Base-by-base conservation (phyloP, 2,888 invertebrate species). In the Tanytarsus gracilentus region DNA sequence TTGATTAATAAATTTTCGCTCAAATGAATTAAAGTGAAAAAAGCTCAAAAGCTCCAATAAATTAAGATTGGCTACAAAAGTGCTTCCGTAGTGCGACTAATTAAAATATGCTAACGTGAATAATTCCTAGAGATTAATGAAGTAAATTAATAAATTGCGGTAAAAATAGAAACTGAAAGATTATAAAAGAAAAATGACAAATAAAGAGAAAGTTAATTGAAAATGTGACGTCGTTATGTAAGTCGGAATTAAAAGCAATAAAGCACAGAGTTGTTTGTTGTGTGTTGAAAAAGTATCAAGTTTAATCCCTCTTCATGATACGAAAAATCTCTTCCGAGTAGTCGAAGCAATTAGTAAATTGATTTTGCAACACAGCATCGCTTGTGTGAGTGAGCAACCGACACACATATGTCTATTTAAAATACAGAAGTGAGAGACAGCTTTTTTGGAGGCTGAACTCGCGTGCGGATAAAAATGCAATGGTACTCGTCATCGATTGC, bases 211-310 rank as follows among this genome's bases (percentile, higher is more conserved):
- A 26, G 25, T 27, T 49, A 49, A 49, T 49, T 49, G 27, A 49
- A 49, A 49, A 25, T 49, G 49, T 49, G 44, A 44, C 44, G 44
- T n/a, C n/a, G n/a, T n/a, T n/a, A n/a, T n/a, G n/a, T n/a, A n/a
- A n/a, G n/a, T n/a, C n/a, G n/a, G n/a, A n/a, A n/a, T n/a, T n/a
- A n/a, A n/a, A n/a, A n/a, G n/a, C n/a, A n/a, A n/a, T n/a, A n/a
- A n/a, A n/a, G n/a, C n/a, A n/a, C n/a, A n/a, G n/a, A n/a, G 27
- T 49, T 27, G 27, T 27, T 18, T 27, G 25, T 49, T 49, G 53
- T 33, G 53, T 21, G 53, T 36, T 53, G 53, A 53, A 33, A 53
- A 53, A 33, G 23, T 50, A 27, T 50, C 48, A 48, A 48, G 50
- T 27, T n/a, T 33, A n/a, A n/a, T n/a, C n/a, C n/a, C n/a, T n/a